phyloP scores from a whole-genome alignment of 2,797 vertebrate genomes.

The Apogon talboti region DNA sequence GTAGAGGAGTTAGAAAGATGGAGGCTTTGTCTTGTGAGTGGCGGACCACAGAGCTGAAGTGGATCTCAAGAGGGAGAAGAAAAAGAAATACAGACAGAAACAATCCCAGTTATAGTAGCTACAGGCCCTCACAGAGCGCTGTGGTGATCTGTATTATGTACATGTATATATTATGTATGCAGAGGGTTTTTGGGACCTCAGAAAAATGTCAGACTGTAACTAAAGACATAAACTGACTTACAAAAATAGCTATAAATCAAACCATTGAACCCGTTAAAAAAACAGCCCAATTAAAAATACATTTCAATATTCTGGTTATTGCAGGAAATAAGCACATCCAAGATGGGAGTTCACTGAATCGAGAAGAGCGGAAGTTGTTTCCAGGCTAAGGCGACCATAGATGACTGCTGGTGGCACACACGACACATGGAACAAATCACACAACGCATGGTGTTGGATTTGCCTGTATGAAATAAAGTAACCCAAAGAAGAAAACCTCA shows the following conservation, averaged over 20 bases:
- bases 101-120: constrained; percentile 23
- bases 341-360: constrained; percentile 52
- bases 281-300: not conserved
- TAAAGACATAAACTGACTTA: not conserved
- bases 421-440: constrained; percentile 82
- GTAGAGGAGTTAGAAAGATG: constrained; percentile 56
- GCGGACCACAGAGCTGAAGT: constrained; percentile 63
- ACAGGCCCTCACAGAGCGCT: not conserved
- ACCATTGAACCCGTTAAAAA: not conserved
- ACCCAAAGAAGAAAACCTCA: constrained; percentile 82
- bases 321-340: constrained; percentile 31
- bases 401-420: constrained; percentile 70
- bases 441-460: constrained; percentile 69
- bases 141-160: constrained; percentile 10
- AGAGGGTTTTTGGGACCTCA: not conserved
- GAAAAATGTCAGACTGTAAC: not conserved
- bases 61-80: constrained; percentile 39
- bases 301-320: constrained; percentile 22
- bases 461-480: constrained; percentile 78
- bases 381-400: constrained; percentile 48
- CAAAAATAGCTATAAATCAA: not conserved
- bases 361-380: constrained; percentile 68
- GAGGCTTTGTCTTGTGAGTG: constrained; percentile 71
- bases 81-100: constrained; percentile 45
- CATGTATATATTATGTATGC: constrained; percentile 6